phyloP scores from a whole-genome alignment of 2,797 vertebrate genomes.

The Sebastes kiyomatsui region DNA sequence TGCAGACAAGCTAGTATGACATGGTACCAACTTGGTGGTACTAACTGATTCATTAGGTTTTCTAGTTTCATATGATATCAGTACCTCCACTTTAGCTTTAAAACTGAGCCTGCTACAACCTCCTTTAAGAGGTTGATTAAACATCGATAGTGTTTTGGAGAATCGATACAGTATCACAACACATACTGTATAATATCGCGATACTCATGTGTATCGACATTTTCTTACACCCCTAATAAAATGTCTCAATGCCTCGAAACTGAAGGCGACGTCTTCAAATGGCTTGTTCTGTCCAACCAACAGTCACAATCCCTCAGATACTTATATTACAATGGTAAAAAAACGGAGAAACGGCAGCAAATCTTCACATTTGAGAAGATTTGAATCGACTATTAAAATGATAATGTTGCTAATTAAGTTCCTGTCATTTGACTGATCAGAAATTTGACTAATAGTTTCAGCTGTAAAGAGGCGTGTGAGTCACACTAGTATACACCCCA shows the following conservation, averaged over 20 bases:
- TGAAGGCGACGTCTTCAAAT: background rate
- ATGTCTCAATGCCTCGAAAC: background rate
- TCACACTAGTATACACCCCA: background rate
- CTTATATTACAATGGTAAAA: background rate
- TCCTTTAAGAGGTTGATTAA: no score
- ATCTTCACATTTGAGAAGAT: background rate
- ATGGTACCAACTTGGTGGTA: no score
- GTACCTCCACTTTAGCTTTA: no score
- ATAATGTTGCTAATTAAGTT: background rate
- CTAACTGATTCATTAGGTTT: no score
- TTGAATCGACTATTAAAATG: background rate
- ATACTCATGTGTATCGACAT: no score
- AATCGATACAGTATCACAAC: no score
- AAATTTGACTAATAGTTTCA: background rate
- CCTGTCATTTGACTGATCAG: background rate
- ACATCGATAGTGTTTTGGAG: no score
- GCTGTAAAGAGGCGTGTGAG: background rate
- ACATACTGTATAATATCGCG: no score
- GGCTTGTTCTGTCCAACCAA: background rate
- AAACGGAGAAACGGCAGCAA: background rate
- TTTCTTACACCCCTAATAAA: no score
- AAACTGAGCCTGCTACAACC: no score
- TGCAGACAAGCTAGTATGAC: no score
- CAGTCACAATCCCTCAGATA: background rate
- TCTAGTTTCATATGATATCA: no score